Evolutionary conservation across 2,113 vertebrate genomes (phyloP).

Genomic region (Amphiprion ocellaris): DNA sequence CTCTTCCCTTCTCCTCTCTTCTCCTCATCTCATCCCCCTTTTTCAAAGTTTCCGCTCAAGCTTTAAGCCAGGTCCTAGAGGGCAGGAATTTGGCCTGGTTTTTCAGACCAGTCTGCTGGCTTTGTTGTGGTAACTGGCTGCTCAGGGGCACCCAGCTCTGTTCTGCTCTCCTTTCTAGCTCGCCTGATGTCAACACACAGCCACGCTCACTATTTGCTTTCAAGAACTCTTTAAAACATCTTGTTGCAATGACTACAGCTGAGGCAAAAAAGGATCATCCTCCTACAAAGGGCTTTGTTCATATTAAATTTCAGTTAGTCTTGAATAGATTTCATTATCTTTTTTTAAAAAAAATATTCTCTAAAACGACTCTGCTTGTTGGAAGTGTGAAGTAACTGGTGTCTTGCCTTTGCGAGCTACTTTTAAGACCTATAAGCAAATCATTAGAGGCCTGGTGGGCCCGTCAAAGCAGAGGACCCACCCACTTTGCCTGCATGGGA

Average conservation of each 20-base stretch:
- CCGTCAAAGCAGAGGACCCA: slow-evolving; percentile 76
- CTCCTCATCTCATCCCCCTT: slow-evolving; percentile 58
- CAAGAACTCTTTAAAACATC: slow-evolving; percentile 61
- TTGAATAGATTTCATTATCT: background rate
- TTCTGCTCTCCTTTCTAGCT: slow-evolving; percentile 59
- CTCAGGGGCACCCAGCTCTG: slow-evolving; percentile 77
- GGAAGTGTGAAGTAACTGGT: slow-evolving; percentile 40
- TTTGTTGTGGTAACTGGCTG: slow-evolving; percentile 83
- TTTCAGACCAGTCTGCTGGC: slow-evolving; percentile 76
- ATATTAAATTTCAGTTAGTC: slow-evolving; percentile 8
- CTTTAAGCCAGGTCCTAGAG: slow-evolving; percentile 79
- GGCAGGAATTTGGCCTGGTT: slow-evolving; percentile 81
- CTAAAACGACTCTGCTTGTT: slow-evolving; percentile 13
- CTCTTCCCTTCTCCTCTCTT: slow-evolving; percentile 36
- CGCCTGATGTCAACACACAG: slow-evolving; percentile 74
- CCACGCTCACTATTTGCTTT: slow-evolving; percentile 59
- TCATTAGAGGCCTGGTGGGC: slow-evolving; percentile 59
- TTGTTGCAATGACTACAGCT: slow-evolving; percentile 49
- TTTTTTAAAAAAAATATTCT: background rate
- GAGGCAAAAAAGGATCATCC: slow-evolving; percentile 32
- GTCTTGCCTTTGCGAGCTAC: slow-evolving; percentile 33
- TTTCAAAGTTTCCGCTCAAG: slow-evolving; percentile 78
- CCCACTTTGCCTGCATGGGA: slow-evolving; percentile 49
- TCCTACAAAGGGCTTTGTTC: slow-evolving; percentile 22
- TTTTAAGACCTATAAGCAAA: slow-evolving; percentile 62